These are phyloP conservation scores for Istiophorus platypterus DNA, from an alignment of 2,113 vertebrate species.

Conservation along the genomic window DNA sequence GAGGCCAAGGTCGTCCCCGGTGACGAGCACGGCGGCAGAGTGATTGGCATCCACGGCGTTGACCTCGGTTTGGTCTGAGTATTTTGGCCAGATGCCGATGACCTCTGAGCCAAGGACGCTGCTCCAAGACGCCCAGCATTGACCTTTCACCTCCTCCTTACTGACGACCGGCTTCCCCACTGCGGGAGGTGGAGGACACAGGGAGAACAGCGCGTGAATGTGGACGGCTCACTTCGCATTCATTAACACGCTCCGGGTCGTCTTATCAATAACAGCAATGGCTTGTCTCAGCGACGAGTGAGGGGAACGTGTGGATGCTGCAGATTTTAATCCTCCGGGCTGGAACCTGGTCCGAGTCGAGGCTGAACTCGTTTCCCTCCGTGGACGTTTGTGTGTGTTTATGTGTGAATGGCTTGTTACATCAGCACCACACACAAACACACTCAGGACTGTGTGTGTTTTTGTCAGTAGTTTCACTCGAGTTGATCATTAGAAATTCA, in stretches of 20 bases:
- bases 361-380: neutral
- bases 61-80: constrained; percentile 88
- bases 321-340: constrained; percentile 32
- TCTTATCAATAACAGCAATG: neutral
- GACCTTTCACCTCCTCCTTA: constrained; percentile 94
- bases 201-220: too few relatives aligned
- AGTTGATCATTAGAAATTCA: too few relatives aligned
- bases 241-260: too few relatives aligned
- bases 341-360: neutral
- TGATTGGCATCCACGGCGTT: constrained; percentile 96
- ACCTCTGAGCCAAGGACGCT: constrained; percentile 94
- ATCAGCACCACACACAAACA: too few relatives aligned
- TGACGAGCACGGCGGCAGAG: constrained; percentile 87
- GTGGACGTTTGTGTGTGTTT: neutral
- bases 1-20: constrained; percentile 93
- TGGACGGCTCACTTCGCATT: too few relatives aligned
- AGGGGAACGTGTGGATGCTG: neutral
- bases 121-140: constrained; percentile 94
- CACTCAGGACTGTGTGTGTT: too few relatives aligned
- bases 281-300: neutral
- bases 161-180: constrained; percentile 89
- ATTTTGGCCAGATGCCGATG: constrained; percentile 95
- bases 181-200: constrained; percentile 62
- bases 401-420: neutral
- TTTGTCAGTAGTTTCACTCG: too few relatives aligned